Percentiles rank a stretch among this genome's conserved stretches.
These are phyloP conservation scores for Neotragus moschatus DNA, from an alignment of 2,113 vertebrate genomes.

Conservation along the genomic window DNA sequence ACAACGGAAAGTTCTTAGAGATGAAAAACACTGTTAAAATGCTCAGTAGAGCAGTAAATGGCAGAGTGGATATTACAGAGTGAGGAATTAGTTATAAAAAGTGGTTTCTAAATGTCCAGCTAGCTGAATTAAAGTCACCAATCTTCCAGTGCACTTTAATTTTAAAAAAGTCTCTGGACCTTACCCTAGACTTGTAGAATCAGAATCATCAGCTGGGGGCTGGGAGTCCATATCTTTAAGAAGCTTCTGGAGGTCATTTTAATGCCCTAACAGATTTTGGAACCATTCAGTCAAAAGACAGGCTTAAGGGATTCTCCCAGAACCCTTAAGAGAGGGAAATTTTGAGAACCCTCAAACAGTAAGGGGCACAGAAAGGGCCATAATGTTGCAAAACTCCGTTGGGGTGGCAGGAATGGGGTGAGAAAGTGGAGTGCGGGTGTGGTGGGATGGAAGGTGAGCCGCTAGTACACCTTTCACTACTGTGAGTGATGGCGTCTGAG, in stretches of 20 bases:
- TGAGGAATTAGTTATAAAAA: slow-evolving; percentile 7
- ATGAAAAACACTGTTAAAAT: slow-evolving; percentile 32
- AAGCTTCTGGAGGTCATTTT: background rate
- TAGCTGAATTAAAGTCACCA: slow-evolving; percentile 44
- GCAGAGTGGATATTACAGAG: background rate
- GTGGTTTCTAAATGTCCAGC: background rate
- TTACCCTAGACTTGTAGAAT: background rate
- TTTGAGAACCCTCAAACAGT: background rate
- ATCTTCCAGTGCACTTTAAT: background rate
- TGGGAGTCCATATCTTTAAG: background rate
- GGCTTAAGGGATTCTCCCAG: background rate
- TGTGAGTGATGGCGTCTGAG: background rate
- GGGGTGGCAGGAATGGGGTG: background rate
- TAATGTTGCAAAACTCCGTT: background rate
- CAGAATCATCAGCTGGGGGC: background rate
- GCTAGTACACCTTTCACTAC: background rate
- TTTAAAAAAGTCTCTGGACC: background rate
- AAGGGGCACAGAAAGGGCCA: background rate
- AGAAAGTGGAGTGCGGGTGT: background rate
- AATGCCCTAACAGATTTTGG: background rate
- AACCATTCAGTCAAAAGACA: background rate
- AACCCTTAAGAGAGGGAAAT: background rate
- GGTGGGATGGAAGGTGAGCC: background rate
- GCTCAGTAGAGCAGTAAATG: slow-evolving; percentile 24
- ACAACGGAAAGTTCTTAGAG: background rate